phyloP scores from a whole-genome alignment of 2,113 vertebrate genomes.

The Macquaria ambigua region DNA sequence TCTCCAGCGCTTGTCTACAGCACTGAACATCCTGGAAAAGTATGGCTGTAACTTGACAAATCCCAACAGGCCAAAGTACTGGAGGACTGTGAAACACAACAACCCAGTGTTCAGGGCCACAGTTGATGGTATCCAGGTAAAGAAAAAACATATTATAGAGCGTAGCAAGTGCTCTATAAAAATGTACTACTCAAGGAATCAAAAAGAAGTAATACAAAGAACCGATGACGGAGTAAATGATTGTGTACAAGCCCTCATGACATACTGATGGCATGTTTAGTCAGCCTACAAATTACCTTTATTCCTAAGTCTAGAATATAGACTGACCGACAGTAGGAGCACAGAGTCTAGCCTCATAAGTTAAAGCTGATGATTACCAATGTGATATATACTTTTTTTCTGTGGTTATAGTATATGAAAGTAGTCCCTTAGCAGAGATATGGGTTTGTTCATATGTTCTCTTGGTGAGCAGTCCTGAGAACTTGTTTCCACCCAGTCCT shows the following conservation, averaged over 20 bases:
- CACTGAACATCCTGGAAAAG: slow-evolving; percentile 92
- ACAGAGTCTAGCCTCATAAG: too few relatives aligned
- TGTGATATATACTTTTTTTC: too few relatives aligned
- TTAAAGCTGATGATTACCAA: too few relatives aligned
- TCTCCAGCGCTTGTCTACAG: slow-evolving; percentile 86
- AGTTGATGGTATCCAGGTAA: slow-evolving; percentile 90
- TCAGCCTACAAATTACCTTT: not conserved
- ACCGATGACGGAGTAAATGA: not conserved
- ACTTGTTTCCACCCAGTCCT: not conserved
- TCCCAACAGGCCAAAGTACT: slow-evolving; percentile 89
- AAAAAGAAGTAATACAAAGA: not conserved
- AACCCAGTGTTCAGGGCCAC: slow-evolving; percentile 92
- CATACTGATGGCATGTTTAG: not conserved
- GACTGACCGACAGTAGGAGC: not conserved
- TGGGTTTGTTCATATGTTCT: not conserved
- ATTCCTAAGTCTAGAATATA: not conserved
- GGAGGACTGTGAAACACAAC: slow-evolving; percentile 93
- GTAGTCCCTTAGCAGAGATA: not conserved
- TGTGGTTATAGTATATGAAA: not conserved
- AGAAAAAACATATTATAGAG: not conserved
- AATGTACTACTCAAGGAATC: not conserved
- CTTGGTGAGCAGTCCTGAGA: not conserved
- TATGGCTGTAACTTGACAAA: slow-evolving; percentile 92
- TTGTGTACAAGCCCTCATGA: not conserved
- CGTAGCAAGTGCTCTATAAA: not conserved